Conservation (phyloP, 2,888 invertebrate species). For the Orthosia gracilis region DNA sequence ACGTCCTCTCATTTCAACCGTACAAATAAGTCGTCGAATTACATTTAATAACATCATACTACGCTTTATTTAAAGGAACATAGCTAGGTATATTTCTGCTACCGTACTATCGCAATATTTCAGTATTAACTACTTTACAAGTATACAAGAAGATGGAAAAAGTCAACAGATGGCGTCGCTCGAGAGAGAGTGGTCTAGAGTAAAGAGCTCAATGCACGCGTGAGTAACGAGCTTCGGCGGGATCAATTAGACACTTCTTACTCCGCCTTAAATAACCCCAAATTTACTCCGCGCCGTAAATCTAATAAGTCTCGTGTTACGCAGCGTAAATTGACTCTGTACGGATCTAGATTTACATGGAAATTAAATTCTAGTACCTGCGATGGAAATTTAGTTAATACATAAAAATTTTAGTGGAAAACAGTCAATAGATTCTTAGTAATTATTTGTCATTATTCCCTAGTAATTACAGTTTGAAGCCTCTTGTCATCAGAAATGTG, state of each 20-base stretch:
- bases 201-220: conserved; percentile 67
- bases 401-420: conserved; percentile 76
- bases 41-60: conserved; percentile 83
- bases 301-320: conserved; percentile 61
- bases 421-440: conserved; percentile 86
- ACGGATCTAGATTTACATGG: conserved; percentile 61
- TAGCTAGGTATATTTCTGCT: conserved; percentile 85
- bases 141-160: conserved; percentile 83
- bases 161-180: conserved; percentile 75
- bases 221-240: conserved; percentile 42
- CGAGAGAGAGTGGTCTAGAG: conserved; percentile 47
- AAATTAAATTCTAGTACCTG: conserved; percentile 65
- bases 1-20: conserved; percentile 63
- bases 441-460: conserved; percentile 86
- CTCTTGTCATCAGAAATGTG: conserved; percentile 68
- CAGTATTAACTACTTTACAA: conserved; percentile 85
- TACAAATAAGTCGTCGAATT: conserved; percentile 79
- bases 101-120: conserved; percentile 80
- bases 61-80: conserved; percentile 83
- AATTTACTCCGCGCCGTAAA: conserved; percentile 57
- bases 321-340: conserved; percentile 62
- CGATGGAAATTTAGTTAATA: conserved; percentile 64
- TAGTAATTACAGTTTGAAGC: conserved; percentile 77
- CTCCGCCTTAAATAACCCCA: conserved; percentile 59
- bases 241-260: conserved; percentile 51